These are phyloP conservation scores for Trichopoda pennipes DNA, from an alignment of 2,888 invertebrate genomes.

Conservation along the genomic window DNA sequence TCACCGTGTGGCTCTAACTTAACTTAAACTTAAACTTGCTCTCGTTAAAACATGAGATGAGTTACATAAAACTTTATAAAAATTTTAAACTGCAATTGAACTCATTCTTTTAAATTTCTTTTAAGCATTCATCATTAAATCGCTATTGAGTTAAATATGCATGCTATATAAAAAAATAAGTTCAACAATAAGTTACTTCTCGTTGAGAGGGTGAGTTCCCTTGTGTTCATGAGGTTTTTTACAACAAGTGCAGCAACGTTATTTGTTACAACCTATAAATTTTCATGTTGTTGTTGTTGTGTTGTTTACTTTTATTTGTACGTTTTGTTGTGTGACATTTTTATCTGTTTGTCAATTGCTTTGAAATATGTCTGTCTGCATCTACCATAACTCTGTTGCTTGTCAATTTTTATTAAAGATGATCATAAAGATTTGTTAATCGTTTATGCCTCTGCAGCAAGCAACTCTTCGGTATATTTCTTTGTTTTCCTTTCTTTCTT, in stretches of 20 bases:
- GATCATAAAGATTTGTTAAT: conserved; percentile 67
- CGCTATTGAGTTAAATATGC: conserved; percentile 49
- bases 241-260: conserved; percentile 37
- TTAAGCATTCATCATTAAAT: conserved; percentile 5
- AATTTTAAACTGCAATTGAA: not conserved
- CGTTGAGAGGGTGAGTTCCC: conserved; percentile 39
- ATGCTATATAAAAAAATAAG: conserved; percentile 7
- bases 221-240: not conserved
- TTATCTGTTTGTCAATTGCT: conserved; percentile 78
- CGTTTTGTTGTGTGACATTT: conserved; percentile 80
- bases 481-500: not conserved
- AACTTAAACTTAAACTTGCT: too few relatives aligned
- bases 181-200: not conserved
- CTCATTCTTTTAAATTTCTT: conserved; percentile 31
- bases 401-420: conserved; percentile 53
- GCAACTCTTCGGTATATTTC: conserved; percentile 28
- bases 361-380: conserved; percentile 50
- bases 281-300: conserved; percentile 67
- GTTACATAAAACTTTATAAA: not conserved
- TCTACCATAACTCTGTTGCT: conserved; percentile 34
- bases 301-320: conserved; percentile 67
- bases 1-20: too few relatives aligned
- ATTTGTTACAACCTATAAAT: conserved; percentile 66
- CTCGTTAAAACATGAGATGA: too few relatives aligned
- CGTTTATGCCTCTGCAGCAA: conserved; percentile 53